Evolutionary conservation across 2,113 vertebrate genomes (phyloP).

Genomic region (Patagioenas fasciata): DNA sequence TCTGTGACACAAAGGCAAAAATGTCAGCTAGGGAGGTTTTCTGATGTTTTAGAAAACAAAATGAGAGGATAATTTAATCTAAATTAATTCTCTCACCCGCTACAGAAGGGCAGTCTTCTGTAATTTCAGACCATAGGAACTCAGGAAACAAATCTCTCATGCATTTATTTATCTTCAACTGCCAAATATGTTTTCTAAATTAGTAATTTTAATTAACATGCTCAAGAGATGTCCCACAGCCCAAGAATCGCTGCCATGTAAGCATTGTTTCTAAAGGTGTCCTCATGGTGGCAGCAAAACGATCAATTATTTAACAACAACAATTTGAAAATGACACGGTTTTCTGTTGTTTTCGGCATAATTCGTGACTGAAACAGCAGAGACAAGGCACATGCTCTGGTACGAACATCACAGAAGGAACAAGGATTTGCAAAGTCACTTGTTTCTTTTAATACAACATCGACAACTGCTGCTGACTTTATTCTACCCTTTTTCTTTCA

Average conservation of each 20-base stretch:
- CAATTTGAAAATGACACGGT: not conserved
- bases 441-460: not conserved
- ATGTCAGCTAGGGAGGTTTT: constrained; percentile 50
- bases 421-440: not conserved
- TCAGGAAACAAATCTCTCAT: not conserved
- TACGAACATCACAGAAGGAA: not conserved
- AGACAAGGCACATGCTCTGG: not conserved
- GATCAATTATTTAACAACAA: constrained; percentile 23
- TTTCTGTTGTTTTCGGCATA: not conserved
- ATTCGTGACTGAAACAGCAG: not conserved
- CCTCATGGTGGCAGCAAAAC: constrained; percentile 43
- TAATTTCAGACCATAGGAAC: not conserved
- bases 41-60: constrained; percentile 50
- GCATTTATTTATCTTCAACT: constrained; percentile 44
- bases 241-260: not conserved
- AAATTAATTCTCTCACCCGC: constrained; percentile 29
- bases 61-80: constrained; percentile 47
- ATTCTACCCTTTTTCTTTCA: not conserved
- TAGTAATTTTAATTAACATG: constrained; percentile 32
- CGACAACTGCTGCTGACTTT: not conserved
- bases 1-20: constrained; percentile 52
- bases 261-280: constrained; percentile 7
- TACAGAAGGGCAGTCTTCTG: not conserved
- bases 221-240: not conserved
- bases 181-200: constrained; percentile 27